These are phyloP conservation scores for Ormyrus nitidulus DNA, from an alignment of 2,888 invertebrate species.

Conservation along the genomic window DNA sequence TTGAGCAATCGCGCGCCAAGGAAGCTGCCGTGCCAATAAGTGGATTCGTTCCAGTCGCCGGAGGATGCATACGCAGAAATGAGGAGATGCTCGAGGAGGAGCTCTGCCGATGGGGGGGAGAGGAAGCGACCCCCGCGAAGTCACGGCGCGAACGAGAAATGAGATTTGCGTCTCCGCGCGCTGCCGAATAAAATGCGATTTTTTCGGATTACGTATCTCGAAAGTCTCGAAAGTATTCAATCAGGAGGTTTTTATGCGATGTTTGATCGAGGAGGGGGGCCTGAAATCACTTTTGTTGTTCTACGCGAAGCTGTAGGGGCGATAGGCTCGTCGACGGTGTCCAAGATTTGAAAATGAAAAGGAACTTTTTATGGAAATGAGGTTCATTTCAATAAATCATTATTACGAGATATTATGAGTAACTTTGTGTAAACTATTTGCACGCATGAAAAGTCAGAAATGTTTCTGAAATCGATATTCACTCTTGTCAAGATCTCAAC, in stretches of 20 bases:
- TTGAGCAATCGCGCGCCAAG: constrained; percentile 49
- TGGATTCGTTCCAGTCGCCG: constrained; percentile 60
- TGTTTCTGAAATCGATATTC: too few species aligned
- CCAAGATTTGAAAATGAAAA: too few species aligned
- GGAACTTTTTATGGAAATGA: too few species aligned
- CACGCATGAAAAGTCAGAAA: too few species aligned
- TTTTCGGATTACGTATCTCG: constrained; percentile 28
- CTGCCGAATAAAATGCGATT: constrained; percentile 28
- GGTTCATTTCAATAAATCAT: too few species aligned
- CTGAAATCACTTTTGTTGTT: too few species aligned
- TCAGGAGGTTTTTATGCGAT: constrained; percentile 18
- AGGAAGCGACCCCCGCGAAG: neutral
- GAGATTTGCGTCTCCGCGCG: constrained; percentile 37
- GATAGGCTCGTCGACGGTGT: too few species aligned
- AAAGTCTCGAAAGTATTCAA: constrained; percentile 21
- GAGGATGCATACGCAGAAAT: constrained; percentile 58
- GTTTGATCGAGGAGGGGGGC: too few species aligned
- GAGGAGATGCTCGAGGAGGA: constrained; percentile 44
- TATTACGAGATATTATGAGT: too few species aligned
- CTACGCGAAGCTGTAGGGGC: too few species aligned
- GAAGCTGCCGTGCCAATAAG: constrained; percentile 60
- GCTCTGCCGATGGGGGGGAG: neutral
- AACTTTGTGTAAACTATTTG: too few species aligned
- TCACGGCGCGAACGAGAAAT: constrained; percentile 24
- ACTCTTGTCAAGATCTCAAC: too few species aligned